These are phyloP conservation scores for Chrysolophus pictus DNA, from an alignment of 2,797 vertebrate species.

Conservation along the genomic window DNA sequence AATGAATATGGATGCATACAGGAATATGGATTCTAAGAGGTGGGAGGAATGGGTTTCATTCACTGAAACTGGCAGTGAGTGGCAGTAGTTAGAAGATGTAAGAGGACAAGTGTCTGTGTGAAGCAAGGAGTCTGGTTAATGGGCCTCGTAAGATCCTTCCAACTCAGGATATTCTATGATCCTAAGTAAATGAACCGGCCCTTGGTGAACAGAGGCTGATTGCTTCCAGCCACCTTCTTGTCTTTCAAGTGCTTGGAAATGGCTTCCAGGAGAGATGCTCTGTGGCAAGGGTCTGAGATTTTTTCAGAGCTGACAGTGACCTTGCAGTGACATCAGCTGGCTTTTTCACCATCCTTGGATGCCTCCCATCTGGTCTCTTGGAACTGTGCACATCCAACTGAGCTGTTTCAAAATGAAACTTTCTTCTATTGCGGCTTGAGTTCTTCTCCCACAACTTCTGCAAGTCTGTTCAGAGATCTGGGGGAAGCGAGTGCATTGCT, in stretches of 20 bases:
- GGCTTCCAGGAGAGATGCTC: background rate
- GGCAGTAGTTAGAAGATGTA: background rate
- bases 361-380: background rate
- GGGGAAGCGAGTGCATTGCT: background rate
- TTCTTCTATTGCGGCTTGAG: background rate
- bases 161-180: background rate
- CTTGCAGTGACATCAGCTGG: background rate
- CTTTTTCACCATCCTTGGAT: background rate
- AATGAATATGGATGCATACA: background rate
- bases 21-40: background rate
- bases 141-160: background rate
- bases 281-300: background rate
- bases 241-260: background rate
- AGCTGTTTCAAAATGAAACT: background rate
- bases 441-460: background rate
- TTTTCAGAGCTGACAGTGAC: background rate
- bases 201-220: background rate
- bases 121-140: background rate
- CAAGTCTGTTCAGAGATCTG: fast-evolving
- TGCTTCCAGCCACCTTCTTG: background rate
- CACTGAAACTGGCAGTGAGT: background rate
- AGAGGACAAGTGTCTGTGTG: background rate
- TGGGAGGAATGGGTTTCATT: background rate
- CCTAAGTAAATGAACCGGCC: background rate
- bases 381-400: background rate